These are phyloP conservation scores for Cassiopea andromeda DNA, from an alignment of 30 jellyfish, hydroid and myxozoan genomes.

Conservation along the genomic window DNA sequence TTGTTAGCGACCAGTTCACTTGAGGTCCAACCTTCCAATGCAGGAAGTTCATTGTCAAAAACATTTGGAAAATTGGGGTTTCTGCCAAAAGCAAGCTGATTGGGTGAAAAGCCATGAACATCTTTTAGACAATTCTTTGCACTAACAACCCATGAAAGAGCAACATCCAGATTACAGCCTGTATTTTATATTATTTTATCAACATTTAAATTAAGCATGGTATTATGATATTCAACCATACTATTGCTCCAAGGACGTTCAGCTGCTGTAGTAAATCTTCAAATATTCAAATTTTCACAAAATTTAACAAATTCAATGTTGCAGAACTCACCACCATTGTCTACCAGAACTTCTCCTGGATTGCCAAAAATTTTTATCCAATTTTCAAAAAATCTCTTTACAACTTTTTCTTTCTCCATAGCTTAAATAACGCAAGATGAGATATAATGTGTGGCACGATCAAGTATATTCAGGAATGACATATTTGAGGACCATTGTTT, in stretches of 20 bases:
- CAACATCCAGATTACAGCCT: neutral
- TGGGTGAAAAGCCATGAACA: neutral
- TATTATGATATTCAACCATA: neutral
- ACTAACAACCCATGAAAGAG: neutral
- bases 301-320: too few species aligned
- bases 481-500: neutral
- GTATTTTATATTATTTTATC: neutral
- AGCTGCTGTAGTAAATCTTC: neutral
- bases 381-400: too few species aligned
- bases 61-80: neutral
- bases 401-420: neutral
- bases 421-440: neutral
- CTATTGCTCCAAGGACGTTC: neutral
- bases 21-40: neutral
- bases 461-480: neutral
- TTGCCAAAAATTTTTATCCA: neutral
- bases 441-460: neutral
- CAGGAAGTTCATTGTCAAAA: neutral
- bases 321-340: neutral
- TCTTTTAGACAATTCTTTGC: neutral
- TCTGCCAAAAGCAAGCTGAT: neutral
- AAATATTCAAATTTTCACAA: neutral
- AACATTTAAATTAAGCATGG: neutral
- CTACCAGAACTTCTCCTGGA: neutral
- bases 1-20: conserved; percentile 38